phyloP scores from a whole-genome alignment of 2,797 vertebrate species.

The Borostomias antarcticus region DNA sequence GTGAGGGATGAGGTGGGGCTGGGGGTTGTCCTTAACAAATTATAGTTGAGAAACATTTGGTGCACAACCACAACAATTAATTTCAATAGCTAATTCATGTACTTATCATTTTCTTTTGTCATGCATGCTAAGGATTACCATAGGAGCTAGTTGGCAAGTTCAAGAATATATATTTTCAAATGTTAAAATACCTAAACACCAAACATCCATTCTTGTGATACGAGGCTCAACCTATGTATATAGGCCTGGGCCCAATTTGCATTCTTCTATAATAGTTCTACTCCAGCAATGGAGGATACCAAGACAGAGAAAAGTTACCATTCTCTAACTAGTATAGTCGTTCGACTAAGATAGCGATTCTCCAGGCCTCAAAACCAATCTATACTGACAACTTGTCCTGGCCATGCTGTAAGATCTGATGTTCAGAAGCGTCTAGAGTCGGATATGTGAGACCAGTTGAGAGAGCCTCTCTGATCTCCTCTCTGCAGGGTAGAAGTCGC shows the following conservation, averaged over 20 bases:
- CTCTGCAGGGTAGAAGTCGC: slow-evolving; percentile 96
- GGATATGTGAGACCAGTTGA: slow-evolving; percentile 88
- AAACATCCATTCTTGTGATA: slow-evolving; percentile 99
- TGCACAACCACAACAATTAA: slow-evolving; percentile 98
- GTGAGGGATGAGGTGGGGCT: slow-evolving; percentile 46
- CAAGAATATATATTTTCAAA: slow-evolving; percentile 93
- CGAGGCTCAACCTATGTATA: slow-evolving; percentile 89
- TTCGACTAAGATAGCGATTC: slow-evolving; percentile 77
- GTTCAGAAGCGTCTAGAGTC: slow-evolving; percentile 83
- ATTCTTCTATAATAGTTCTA: slow-evolving; percentile 89
- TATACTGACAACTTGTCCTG: slow-evolving; percentile 69
- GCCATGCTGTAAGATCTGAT: slow-evolving; percentile 75
- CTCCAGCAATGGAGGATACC: slow-evolving; percentile 81
- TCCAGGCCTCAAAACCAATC: slow-evolving; percentile 74
- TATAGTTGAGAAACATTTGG: slow-evolving; percentile 97
- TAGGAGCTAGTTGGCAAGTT: slow-evolving; percentile 93
- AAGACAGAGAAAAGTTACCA: slow-evolving; percentile 31
- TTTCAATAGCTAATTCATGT: slow-evolving; percentile 84
- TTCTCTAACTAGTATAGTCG: slow-evolving; percentile 40
- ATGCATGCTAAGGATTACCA: slow-evolving; percentile 99
- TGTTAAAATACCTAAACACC: slow-evolving; percentile 98
- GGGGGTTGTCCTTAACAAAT: slow-evolving; percentile 77
- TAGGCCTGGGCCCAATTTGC: slow-evolving; percentile 93
- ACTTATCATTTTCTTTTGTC: slow-evolving; percentile 81
- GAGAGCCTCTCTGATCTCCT: slow-evolving; percentile 91